These are phyloP conservation scores for Epistrophe eligans DNA, from an alignment of 2,888 invertebrate species.

Conservation along the genomic window DNA sequence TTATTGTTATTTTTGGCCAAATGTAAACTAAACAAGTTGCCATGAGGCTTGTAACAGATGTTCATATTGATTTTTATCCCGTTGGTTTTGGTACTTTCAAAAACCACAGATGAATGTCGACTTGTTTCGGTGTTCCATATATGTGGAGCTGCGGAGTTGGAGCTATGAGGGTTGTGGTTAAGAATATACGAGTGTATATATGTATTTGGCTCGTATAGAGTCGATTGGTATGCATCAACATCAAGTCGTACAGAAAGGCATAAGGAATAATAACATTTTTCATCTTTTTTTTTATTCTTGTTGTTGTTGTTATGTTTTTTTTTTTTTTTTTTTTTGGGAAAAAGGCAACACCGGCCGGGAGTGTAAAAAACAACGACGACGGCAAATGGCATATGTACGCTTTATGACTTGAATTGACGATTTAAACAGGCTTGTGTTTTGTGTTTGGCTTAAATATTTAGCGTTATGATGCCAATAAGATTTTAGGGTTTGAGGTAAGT, in stretches of 20 bases:
- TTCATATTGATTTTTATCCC: slow-evolving; percentile 43
- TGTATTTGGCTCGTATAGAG: slow-evolving; percentile 22
- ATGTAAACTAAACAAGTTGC: slow-evolving; percentile 58
- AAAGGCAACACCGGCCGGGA: slow-evolving; percentile 42
- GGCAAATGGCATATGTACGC: slow-evolving; percentile 45
- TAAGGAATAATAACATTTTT: slow-evolving; percentile 43
- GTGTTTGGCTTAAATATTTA: slow-evolving; percentile 55
- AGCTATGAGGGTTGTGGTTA: slow-evolving; percentile 14
- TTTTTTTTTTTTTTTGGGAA: neutral
- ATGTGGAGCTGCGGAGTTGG: neutral
- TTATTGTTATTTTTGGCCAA: slow-evolving; percentile 58
- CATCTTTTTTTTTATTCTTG: neutral
- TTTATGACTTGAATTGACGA: slow-evolving; percentile 56
- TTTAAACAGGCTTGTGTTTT: slow-evolving; percentile 52
- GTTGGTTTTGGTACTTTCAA: slow-evolving; percentile 4
- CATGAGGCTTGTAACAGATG: slow-evolving; percentile 52
- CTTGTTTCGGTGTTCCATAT: neutral
- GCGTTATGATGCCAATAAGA: slow-evolving; percentile 43
- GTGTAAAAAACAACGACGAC: slow-evolving; percentile 33
- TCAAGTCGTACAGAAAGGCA: slow-evolving; percentile 20
- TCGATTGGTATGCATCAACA: slow-evolving; percentile 44
- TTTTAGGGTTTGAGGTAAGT: slow-evolving; percentile 16
- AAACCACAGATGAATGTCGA: slow-evolving; percentile 20
- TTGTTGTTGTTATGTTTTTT: too few relatives aligned
- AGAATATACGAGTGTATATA: neutral